phyloP scores from a whole-genome alignment of 2,888 invertebrate species.

The Acronicta aceris region DNA sequence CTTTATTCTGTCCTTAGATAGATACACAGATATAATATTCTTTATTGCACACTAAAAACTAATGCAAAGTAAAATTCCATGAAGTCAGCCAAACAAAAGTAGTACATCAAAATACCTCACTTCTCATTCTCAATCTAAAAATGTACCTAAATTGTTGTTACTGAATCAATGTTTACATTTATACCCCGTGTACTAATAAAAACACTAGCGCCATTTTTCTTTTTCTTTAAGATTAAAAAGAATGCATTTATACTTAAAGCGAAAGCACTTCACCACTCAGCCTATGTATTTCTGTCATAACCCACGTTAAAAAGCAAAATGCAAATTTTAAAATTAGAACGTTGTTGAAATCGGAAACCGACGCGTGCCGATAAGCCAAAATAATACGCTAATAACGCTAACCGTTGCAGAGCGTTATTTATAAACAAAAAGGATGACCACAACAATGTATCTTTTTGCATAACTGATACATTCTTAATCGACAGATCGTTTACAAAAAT shows the following conservation, averaged over 20 bases:
- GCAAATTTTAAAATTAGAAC: constrained; percentile 65
- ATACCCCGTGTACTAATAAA: neutral
- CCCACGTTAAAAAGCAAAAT: constrained; percentile 56
- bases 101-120: no score
- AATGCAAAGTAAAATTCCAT: no score
- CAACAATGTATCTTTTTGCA: constrained; percentile 50
- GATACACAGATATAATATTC: no score
- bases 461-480: constrained; percentile 39
- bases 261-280: constrained; percentile 32
- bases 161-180: neutral
- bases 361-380: constrained; percentile 71
- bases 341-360: constrained; percentile 64
- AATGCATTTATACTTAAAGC: constrained; percentile 26
- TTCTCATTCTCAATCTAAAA: no score
- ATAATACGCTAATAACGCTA: constrained; percentile 59
- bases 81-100: neutral
- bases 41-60: no score
- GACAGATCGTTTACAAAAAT: constrained; percentile 25
- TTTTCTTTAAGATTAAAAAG: neutral
- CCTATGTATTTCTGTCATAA: constrained; percentile 53
- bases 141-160: no score
- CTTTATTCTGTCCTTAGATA: constrained; percentile 2
- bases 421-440: constrained; percentile 50
- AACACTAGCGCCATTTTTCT: neutral
- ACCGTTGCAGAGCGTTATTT: constrained; percentile 53